Evolutionary conservation across 2,113 vertebrate genomes (phyloP).

Genomic region (Mionectes macconnelli): DNA sequence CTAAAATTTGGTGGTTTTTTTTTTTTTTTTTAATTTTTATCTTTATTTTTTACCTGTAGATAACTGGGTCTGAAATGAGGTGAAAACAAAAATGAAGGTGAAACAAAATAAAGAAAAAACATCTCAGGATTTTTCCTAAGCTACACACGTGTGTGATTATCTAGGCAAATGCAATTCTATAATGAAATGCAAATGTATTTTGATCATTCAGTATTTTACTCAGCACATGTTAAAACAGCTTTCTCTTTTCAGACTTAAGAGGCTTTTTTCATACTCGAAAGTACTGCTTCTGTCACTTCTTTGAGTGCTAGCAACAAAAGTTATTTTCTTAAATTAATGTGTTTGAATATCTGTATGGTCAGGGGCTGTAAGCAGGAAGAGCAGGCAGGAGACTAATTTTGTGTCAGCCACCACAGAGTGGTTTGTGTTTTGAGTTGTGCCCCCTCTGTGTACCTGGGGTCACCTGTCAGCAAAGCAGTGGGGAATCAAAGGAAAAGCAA

Average conservation of each 20-base stretch:
- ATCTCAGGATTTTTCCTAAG: background rate
- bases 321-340: background rate
- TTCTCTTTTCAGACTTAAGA: background rate
- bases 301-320: background rate
- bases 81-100: background rate
- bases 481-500: background rate
- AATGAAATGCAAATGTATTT: background rate
- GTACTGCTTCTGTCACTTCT: background rate
- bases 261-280: background rate
- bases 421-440: background rate
- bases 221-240: background rate
- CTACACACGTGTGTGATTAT: background rate
- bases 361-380: background rate
- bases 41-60: background rate
- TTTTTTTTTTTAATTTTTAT: background rate
- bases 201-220: background rate
- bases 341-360: background rate
- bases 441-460: background rate
- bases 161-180: background rate
- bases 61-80: background rate
- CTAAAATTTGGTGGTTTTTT: background rate
- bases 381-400: background rate
- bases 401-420: background rate
- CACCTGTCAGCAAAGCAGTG: background rate
- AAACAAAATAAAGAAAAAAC: background rate